Evolutionary conservation across 1,140 invertebrate species (phyloP), one percentile per base, ranked within the genome.

Genomic region (Drosophila asahinai): DNA sequence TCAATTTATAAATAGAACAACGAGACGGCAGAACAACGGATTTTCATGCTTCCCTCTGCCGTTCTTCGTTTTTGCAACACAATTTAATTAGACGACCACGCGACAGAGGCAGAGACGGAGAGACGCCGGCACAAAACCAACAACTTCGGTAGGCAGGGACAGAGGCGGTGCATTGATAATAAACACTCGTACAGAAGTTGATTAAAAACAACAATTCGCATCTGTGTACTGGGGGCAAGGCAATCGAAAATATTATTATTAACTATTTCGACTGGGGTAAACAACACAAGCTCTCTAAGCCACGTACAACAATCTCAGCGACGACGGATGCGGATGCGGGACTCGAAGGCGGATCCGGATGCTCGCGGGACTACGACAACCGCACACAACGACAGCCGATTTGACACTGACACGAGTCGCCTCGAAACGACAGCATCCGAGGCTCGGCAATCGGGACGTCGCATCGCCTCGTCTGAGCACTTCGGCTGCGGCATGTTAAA

Each of bases 1-100:
- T 72, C 48, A 73, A 83, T 83, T 87, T 86, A 86, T 80, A 83
- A 89, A 86, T 86, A 86, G 67, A 72, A 30, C 45, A 62, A 48
- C 40, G 59, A 65, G 77, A 65, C 62, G 60, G 38, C 49, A 51
- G 52, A 68, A 36, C 80, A 68, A 72, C 70, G 55, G 66, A 72
- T 83, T 76, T 77, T 64, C 65, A 72, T 87, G 70, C 75, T 77
- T 52, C 22, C 14, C 8, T 38, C 66, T 57, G 49, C 48, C 63
- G 47, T 36, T 67, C 81, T 74, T 47, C 62, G 36, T 48, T 66
- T 80, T 87, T 65, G 83, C 83, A 77, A 72, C 80, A 83, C 77
- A 80, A 87, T 77, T 86, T 70, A 87, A 83, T 83, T 80, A 83
- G 71, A 49, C 63, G 58, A 58, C 63, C 58, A 43, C 58, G 54